phyloP scores from a whole-genome alignment of 2,888 invertebrate species.

The Athalia rosae region DNA sequence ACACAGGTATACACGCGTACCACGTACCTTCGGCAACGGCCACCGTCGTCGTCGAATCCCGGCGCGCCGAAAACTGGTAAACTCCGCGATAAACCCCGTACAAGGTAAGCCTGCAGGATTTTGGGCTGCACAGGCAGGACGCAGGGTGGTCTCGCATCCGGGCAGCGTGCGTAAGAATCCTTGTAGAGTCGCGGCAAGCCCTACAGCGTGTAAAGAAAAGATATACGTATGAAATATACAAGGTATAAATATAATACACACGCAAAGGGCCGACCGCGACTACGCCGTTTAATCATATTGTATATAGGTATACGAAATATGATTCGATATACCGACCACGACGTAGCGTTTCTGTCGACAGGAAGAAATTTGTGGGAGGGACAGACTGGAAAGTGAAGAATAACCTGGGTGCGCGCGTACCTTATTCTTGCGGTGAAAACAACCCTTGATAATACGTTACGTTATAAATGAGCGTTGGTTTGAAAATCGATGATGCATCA shows the following conservation, averaged over 20 bases:
- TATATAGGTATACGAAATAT: slow-evolving; percentile 57
- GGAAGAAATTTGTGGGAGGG: slow-evolving; percentile 6
- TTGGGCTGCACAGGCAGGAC: slow-evolving; percentile 18
- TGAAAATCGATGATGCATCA: too few species aligned
- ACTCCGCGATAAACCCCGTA: too few species aligned
- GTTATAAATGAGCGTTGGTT: neutral
- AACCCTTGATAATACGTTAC: neutral
- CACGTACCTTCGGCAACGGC: too few species aligned
- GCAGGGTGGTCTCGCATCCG: slow-evolving; percentile 53
- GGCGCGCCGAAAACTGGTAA: neutral
- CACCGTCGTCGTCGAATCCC: neutral
- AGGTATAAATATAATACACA: slow-evolving; percentile 11
- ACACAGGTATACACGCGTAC: too few species aligned
- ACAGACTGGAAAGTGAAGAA: slow-evolving; percentile 16
- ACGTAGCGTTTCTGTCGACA: neutral
- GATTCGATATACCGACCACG: slow-evolving; percentile 59
- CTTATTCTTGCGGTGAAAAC: neutral
- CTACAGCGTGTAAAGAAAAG: neutral
- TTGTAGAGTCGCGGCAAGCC: slow-evolving; percentile 35
- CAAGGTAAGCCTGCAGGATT: neutral
- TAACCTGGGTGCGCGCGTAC: neutral
- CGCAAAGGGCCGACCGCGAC: slow-evolving; percentile 28
- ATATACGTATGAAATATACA: too few species aligned
- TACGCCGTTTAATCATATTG: slow-evolving; percentile 59
- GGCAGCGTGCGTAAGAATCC: slow-evolving; percentile 43